A percentile compares a stretch with the other conserved stretches of the same genome.
phyloP scores from a whole-genome alignment of 2,113 vertebrate species.

The Ranitomeya variabilis region DNA sequence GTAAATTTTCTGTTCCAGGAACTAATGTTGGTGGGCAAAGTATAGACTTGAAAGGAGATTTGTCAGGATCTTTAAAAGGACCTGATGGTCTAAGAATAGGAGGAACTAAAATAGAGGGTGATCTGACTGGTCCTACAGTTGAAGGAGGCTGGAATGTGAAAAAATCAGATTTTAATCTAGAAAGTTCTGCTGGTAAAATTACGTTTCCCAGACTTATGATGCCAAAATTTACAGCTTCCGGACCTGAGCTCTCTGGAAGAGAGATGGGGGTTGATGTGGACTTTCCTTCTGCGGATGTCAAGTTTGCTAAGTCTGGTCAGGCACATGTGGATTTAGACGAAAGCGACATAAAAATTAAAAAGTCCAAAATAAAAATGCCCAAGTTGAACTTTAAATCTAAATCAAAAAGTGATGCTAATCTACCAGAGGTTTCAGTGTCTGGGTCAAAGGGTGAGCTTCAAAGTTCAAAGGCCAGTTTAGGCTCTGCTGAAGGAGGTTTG shows the following conservation, averaged over 20 bases:
- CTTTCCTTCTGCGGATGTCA: slow-evolving; percentile 60
- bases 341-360: slow-evolving; percentile 75
- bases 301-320: slow-evolving; percentile 49
- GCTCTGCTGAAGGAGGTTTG: slow-evolving; percentile 72
- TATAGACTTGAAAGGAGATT: neutral
- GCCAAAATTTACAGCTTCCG: slow-evolving; percentile 69
- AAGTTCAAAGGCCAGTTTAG: slow-evolving; percentile 77
- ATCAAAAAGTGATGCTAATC: slow-evolving; percentile 69
- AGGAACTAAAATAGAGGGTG: slow-evolving; percentile 65
- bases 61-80: slow-evolving; percentile 60
- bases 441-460: slow-evolving; percentile 74
- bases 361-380: slow-evolving; percentile 87
- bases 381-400: slow-evolving; percentile 87
- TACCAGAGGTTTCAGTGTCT: slow-evolving; percentile 63
- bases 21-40: slow-evolving; percentile 22
- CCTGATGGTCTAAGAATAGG: slow-evolving; percentile 59
- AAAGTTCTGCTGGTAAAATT: slow-evolving; percentile 64
- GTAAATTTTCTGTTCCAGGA: neutral
- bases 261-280: slow-evolving; percentile 74
- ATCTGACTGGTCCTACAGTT: slow-evolving; percentile 53
- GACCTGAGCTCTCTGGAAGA: slow-evolving; percentile 66
- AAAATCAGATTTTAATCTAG: slow-evolving; percentile 53
- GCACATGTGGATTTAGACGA: slow-evolving; percentile 69
- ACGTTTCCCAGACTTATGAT: slow-evolving; percentile 76
- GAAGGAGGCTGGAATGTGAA: slow-evolving; percentile 44